Percentiles rank a stretch among this genome's conserved stretches.
Evolutionary conservation across 1,140 invertebrate species (phyloP).

Genomic region (Calliopsis andreniformis): DNA sequence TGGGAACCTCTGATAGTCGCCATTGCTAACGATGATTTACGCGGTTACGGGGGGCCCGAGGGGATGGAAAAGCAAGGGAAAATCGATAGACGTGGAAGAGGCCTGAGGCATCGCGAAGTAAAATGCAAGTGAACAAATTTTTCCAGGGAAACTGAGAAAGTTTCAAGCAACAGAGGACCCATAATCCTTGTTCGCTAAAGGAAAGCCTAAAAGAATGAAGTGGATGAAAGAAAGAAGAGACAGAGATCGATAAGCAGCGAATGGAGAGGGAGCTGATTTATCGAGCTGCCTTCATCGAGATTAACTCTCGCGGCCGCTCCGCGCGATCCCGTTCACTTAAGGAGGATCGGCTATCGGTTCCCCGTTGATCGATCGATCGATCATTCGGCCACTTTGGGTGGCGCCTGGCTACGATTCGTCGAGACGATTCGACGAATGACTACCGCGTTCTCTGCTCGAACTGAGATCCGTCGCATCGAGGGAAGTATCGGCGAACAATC

Average conservation of each 20-base stretch:
- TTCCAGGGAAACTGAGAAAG: background rate
- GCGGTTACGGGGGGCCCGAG: slow-evolving; percentile 11
- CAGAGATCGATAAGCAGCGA: background rate
- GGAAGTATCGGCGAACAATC: background rate
- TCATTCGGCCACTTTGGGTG: slow-evolving; percentile 19
- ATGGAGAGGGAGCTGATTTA: slow-evolving; percentile 61
- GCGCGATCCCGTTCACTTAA: slow-evolving; percentile 47
- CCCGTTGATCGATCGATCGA: slow-evolving; percentile 56
- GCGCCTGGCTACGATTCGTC: background rate
- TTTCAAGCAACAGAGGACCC: background rate
- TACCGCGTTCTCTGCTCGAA: background rate
- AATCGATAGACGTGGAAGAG: too few relatives aligned
- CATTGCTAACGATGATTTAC: slow-evolving; percentile 67
- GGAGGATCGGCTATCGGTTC: slow-evolving; percentile 49
- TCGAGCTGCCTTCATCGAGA: slow-evolving; percentile 63
- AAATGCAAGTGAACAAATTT: background rate
- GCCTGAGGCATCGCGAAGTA: background rate
- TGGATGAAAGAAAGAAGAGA: background rate
- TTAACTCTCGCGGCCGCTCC: slow-evolving; percentile 58
- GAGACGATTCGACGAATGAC: slow-evolving; percentile 6
- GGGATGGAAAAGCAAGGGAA: background rate
- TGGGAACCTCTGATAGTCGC: slow-evolving; percentile 1
- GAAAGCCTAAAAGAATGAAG: background rate
- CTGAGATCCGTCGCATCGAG: background rate
- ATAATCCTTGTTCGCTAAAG: background rate